phyloP scores from a whole-genome alignment of 2,888 invertebrate species.

The Noctua janthina region DNA sequence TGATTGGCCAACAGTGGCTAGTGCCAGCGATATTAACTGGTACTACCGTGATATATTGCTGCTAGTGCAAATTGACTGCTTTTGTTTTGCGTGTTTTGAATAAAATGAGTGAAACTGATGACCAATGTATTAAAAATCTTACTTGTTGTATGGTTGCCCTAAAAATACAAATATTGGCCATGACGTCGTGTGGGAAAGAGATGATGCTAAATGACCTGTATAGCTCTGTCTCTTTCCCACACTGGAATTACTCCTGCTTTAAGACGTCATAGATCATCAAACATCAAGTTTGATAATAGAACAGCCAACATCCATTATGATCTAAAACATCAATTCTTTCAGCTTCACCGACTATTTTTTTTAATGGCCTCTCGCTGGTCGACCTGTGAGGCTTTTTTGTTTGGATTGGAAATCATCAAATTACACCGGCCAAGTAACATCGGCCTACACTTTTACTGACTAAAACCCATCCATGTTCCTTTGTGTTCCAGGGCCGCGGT shows the following conservation, averaged over 20 bases:
- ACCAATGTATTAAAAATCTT: background rate
- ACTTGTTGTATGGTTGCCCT: background rate
- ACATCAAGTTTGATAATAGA: background rate
- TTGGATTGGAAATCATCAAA: too few species aligned
- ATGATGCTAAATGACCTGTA: too few species aligned
- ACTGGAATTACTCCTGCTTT: too few species aligned
- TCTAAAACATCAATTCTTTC: background rate
- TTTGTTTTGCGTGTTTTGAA: conserved; percentile 8
- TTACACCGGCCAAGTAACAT: too few species aligned
- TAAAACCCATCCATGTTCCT: too few species aligned
- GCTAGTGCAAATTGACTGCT: conserved; percentile 28
- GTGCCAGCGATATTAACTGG: conserved; percentile 48
- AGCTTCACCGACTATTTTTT: background rate
- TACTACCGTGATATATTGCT: conserved; percentile 50
- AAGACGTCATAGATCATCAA: too few species aligned
- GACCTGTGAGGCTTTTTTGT: background rate
- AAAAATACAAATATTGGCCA: background rate
- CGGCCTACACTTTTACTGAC: too few species aligned
- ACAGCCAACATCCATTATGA: background rate
- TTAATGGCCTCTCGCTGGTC: too few species aligned
- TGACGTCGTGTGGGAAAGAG: too few species aligned
- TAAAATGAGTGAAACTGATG: background rate
- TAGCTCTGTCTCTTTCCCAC: too few species aligned
- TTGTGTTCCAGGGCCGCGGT: too few species aligned
- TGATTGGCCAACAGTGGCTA: conserved; percentile 58